phyloP scores from a whole-genome alignment of 2,113 vertebrate genomes.

The Pelmatolapia mariae region DNA sequence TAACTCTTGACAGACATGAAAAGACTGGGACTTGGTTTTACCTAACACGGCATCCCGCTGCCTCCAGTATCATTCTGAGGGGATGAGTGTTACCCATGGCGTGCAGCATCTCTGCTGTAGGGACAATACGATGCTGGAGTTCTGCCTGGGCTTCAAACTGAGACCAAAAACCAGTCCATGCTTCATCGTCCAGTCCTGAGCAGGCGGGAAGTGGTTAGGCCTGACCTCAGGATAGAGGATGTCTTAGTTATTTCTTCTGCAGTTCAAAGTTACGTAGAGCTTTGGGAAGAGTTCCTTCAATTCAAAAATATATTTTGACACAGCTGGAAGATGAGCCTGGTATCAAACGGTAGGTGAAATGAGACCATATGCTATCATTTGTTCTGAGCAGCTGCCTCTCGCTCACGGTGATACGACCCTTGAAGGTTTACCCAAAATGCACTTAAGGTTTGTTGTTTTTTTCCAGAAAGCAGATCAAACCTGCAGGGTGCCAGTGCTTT shows the following conservation, averaged over 20 bases:
- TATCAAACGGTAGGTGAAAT: background rate
- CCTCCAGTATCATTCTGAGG: background rate
- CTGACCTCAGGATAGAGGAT: background rate
- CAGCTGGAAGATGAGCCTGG: background rate
- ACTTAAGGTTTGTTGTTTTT: background rate
- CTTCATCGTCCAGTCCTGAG: background rate
- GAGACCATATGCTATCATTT: background rate
- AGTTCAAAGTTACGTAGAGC: background rate
- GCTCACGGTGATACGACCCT: background rate
- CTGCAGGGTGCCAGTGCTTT: background rate
- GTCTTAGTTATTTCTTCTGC: background rate
- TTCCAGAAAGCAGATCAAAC: background rate
- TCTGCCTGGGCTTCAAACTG: background rate
- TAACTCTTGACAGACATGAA: background rate
- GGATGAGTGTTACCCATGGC: background rate
- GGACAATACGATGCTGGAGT: background rate
- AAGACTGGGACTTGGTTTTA: background rate
- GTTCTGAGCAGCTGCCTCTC: background rate
- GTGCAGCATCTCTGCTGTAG: background rate
- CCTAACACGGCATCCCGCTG: background rate
- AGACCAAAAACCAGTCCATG: background rate
- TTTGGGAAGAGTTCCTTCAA: background rate
- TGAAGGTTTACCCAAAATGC: background rate
- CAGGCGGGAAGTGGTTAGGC: fast-evolving
- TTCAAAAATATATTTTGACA: fast-evolving